These are phyloP conservation scores for Nicator chloris DNA, from an alignment of 2,113 vertebrate genomes.

Conservation along the genomic window DNA sequence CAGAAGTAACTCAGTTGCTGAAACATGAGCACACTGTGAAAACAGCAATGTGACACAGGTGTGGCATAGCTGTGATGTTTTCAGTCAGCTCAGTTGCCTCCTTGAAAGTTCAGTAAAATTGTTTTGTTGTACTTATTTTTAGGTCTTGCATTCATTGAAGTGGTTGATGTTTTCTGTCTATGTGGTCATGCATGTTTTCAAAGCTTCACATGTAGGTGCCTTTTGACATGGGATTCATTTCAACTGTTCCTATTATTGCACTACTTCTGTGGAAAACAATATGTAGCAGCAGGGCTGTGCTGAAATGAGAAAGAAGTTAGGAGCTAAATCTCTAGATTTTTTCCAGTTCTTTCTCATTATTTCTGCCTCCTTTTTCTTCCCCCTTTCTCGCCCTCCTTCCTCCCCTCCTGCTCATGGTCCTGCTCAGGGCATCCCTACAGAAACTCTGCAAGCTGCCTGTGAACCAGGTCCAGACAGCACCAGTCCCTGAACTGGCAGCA, in stretches of 20 bases:
- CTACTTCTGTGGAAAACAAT: neutral
- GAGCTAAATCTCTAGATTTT: neutral
- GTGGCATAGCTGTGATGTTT: neutral
- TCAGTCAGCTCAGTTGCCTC: neutral
- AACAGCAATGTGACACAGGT: neutral
- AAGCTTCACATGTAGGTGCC: neutral
- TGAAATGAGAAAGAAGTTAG: neutral
- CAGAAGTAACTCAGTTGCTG: neutral
- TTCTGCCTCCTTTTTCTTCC: neutral
- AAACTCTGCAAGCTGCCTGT: neutral
- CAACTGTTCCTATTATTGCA: neutral
- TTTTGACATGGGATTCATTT: neutral
- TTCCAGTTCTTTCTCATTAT: neutral
- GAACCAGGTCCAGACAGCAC: neutral
- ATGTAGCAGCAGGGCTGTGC: neutral
- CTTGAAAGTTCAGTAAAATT: neutral
- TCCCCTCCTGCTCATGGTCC: neutral
- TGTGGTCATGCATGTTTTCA: neutral
- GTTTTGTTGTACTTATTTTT: neutral
- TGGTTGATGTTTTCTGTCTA: neutral
- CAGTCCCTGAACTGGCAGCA: neutral
- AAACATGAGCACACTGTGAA: neutral
- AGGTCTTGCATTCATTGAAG: neutral
- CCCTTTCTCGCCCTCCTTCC: neutral
- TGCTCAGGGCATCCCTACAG: neutral